Evolutionary conservation across 2,888 invertebrate genomes (phyloP).

Genomic region (Onchidella celtica): DNA sequence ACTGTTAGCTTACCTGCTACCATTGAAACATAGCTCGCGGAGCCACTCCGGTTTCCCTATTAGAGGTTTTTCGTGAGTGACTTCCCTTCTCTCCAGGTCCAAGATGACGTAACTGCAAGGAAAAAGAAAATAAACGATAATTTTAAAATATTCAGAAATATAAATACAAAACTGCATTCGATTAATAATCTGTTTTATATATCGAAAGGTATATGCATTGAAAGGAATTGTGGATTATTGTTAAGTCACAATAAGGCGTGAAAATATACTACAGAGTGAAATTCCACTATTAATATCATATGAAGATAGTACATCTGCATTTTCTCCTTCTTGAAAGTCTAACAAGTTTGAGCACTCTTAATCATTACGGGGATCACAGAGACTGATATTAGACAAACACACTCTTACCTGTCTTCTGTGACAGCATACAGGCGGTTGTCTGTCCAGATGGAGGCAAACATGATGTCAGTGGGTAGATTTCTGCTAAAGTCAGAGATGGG

Average conservation of each 20-base stretch:
- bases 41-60: constrained; percentile 36
- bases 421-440: constrained; percentile 39
- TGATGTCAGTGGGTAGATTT: constrained; percentile 12
- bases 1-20: constrained; percentile 28
- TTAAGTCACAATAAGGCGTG: neutral
- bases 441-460: constrained; percentile 34
- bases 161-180: neutral
- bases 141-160: neutral
- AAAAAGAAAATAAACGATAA: neutral
- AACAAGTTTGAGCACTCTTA: too few relatives aligned
- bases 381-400: neutral
- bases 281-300: too few relatives aligned
- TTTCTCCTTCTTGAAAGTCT: too few relatives aligned
- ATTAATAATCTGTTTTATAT: too few relatives aligned
- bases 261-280: too few relatives aligned
- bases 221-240: neutral
- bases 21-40: constrained; percentile 13
- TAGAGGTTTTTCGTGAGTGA: constrained; percentile 31
- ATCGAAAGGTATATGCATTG: too few relatives aligned
- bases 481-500: constrained; percentile 23
- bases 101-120: constrained; percentile 30
- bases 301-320: too few relatives aligned
- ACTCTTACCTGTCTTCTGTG: constrained; percentile 29
- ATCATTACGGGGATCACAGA: too few relatives aligned
- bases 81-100: constrained; percentile 4